Base-by-base conservation (phyloP, 2,888 invertebrate genomes). In the Orthosia cruda region DNA sequence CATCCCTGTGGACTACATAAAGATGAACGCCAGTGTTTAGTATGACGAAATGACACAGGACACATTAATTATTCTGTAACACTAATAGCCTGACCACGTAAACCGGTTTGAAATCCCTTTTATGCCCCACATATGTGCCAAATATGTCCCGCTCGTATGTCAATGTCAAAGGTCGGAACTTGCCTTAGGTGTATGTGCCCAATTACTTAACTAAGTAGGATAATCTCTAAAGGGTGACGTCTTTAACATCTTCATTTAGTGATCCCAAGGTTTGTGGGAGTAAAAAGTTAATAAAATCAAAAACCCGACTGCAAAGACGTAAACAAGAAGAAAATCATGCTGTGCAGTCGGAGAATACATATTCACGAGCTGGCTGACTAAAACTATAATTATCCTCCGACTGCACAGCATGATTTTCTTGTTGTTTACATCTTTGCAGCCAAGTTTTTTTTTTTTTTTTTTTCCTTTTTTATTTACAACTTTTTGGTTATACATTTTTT, bases 1-100 rank as follows among this genome's bases (percentile, higher is more conserved):
- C 40, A 69, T 78, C 76, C 83, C 77, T 20, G 32, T 55, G 66
- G 80, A 52, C 55, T 69, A 85, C 61, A 77, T 75, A 77, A 79
- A 80, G 77, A 77, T 87, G 68, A 80, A 49, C 61, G 65, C 71
- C 63, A 75, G 66, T 64, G 47, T 66, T 84, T 81, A 75, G 74
- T 78, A 81, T 81, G 75, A 77, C 75, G 63, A 75, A 74, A 79
- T 87, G 77, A 80, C 81, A 82, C 85, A 71, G 57, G 58, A 74
- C 59, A 59, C 76, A 82, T 87, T 81, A 78, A 88, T 88, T 83
- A 88, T 87, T 87, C 74, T 57, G 67, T 71, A 58, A 72, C 71
- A 71, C 71, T 86, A 86, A 87, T 85, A 85, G 86, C 80, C 69
- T 77, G 77, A 80, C 79, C 80, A 71, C 72, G 68, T 69, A 65